phyloP scores from a whole-genome alignment of 2,113 vertebrate species.

The Proterorhinus semilunaris region DNA sequence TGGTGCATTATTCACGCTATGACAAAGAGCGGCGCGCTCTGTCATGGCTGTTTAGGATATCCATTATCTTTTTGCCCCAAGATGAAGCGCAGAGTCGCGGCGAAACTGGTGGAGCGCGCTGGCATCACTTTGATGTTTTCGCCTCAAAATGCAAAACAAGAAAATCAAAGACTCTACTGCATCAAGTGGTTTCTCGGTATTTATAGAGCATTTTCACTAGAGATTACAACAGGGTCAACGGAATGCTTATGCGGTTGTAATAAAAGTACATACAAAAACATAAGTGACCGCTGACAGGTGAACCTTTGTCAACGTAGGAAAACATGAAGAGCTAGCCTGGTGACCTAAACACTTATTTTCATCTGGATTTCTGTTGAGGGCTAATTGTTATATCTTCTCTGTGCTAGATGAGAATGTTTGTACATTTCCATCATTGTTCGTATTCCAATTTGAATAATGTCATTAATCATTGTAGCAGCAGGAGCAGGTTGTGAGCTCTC shows the following conservation, averaged over 20 bases:
- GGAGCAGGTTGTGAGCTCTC: no score
- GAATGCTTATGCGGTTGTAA: constrained; percentile 49
- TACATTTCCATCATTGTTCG: no score
- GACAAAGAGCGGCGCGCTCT: constrained; percentile 51
- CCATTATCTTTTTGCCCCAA: constrained; percentile 55
- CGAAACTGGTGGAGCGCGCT: constrained; percentile 41
- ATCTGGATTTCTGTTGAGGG: no score
- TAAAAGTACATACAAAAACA: constrained; percentile 9
- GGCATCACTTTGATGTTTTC: constrained; percentile 41
- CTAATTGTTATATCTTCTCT: no score
- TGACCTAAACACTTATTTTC: no score
- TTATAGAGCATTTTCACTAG: constrained; percentile 13
- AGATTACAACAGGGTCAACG: constrained; percentile 34
- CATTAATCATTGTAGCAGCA: no score
- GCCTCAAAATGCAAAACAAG: constrained; percentile 31
- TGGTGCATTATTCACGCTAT: constrained; percentile 40
- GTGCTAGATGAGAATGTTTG: no score
- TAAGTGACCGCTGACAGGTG: no score
- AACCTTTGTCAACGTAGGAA: no score
- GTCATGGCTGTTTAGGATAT: constrained; percentile 59
- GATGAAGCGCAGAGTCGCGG: constrained; percentile 35
- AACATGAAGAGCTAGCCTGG: no score
- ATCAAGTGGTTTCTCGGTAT: constrained; percentile 36
- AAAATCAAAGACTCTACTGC: constrained; percentile 21
- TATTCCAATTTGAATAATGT: no score